A percentile compares a stretch with the other conserved stretches of the same genome.
These are phyloP conservation scores for Polia nebulosa DNA, from an alignment of 2,888 invertebrate species.

Conservation along the genomic window DNA sequence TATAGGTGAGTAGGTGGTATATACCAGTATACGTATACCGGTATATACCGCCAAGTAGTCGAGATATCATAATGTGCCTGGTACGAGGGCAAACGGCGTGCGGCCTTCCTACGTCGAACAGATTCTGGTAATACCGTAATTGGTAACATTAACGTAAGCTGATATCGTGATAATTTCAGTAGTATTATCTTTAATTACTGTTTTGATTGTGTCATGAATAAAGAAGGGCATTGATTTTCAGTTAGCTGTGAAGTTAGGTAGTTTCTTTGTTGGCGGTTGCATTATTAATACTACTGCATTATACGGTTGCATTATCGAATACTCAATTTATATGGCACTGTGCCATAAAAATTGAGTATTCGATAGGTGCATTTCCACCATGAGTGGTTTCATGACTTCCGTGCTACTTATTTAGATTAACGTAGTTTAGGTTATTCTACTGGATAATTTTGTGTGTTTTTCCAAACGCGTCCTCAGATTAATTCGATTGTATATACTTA, in stretches of 20 bases:
- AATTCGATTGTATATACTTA: too few species aligned
- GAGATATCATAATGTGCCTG: slow-evolving; percentile 71
- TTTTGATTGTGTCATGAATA: slow-evolving; percentile 44
- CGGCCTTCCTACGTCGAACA: slow-evolving; percentile 54
- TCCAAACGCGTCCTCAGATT: too few species aligned
- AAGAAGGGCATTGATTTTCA: slow-evolving; percentile 58
- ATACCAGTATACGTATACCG: slow-evolving; percentile 45
- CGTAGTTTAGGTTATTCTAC: neutral
- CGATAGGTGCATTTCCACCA: slow-evolving; percentile 8
- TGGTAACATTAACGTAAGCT: slow-evolving; percentile 55
- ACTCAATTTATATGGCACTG: too few species aligned
- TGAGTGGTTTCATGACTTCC: slow-evolving; percentile 5
- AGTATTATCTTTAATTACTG: slow-evolving; percentile 63
- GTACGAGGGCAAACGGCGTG: slow-evolving; percentile 57
- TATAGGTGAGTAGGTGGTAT: slow-evolving; percentile 75
- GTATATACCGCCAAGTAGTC: slow-evolving; percentile 16
- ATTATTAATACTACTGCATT: too few species aligned
- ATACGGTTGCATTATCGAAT: too few species aligned
- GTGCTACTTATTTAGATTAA: slow-evolving; percentile 23
- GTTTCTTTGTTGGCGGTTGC: slow-evolving; percentile 49
- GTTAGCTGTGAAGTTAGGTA: slow-evolving; percentile 38
- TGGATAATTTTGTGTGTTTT: neutral
- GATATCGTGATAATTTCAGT: slow-evolving; percentile 56
- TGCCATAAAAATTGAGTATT: slow-evolving; percentile 60
- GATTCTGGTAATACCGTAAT: slow-evolving; percentile 58